Evolutionary conservation across 2,888 invertebrate species (phyloP).

Genomic region (Xestia xanthographa): DNA sequence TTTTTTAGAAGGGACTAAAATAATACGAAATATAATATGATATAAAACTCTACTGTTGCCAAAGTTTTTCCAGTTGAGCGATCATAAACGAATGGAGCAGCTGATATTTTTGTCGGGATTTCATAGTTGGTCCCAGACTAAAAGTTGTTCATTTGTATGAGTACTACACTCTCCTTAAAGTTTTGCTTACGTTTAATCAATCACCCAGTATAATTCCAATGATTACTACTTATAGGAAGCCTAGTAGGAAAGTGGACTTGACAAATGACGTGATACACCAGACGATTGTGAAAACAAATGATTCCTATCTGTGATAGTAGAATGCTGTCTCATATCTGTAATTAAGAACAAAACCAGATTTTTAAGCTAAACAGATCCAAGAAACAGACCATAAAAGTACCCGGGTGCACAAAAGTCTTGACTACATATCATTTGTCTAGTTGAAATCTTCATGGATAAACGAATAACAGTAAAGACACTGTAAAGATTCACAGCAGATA

Average conservation of each 20-base stretch:
- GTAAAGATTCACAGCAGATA: conserved; percentile 52
- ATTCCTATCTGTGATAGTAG: conserved; percentile 1
- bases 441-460: conserved; percentile 45
- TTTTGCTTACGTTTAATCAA: neutral
- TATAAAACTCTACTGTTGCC: neutral
- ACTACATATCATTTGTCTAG: conserved; percentile 33
- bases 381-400: conserved; percentile 7
- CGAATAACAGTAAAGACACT: conserved; percentile 46
- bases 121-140: neutral
- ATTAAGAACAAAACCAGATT: conserved; percentile 8
- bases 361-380: neutral
- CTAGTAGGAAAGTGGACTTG: neutral
- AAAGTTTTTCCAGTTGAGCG: neutral
- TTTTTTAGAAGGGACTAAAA: neutral
- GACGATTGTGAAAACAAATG: neutral
- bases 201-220: neutral
- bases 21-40: neutral
- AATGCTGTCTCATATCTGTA: neutral
- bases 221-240: neutral
- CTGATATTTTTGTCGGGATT: neutral
- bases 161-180: neutral
- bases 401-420: conserved; percentile 6
- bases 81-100: neutral
- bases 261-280: neutral
- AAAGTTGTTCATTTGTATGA: neutral